Conservation (phyloP, 2,797 vertebrate species). For the Decapterus maruadsi region DNA sequence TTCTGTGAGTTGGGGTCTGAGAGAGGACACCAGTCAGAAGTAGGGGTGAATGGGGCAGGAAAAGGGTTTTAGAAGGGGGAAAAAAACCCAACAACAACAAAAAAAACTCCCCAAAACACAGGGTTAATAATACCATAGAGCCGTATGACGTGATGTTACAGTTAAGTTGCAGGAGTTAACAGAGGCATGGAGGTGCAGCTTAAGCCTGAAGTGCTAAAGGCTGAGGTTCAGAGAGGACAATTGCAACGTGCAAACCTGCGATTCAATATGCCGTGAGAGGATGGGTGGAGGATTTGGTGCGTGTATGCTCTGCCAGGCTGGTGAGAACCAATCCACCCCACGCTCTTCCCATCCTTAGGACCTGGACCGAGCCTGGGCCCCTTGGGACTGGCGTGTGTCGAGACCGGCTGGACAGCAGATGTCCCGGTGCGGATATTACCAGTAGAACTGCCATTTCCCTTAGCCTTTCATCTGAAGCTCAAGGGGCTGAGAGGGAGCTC, state of each 20-base stretch:
- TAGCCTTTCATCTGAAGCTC: constrained; percentile 78
- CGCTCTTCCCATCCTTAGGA: constrained; percentile 51
- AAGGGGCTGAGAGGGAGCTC: constrained; percentile 62
- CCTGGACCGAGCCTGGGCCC: constrained; percentile 41
- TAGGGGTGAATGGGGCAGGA: constrained; percentile 4
- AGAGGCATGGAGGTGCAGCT: constrained; percentile 6
- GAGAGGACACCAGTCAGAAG: constrained; percentile 26
- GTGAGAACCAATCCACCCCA: constrained; percentile 50
- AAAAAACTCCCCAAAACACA: constrained; percentile 11
- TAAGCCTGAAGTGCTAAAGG: constrained; percentile 3
- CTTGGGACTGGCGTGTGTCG: constrained; percentile 64
- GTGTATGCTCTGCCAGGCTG: constrained; percentile 50
- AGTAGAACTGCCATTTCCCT: constrained; percentile 79
- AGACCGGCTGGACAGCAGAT: constrained; percentile 79
- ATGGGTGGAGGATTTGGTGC: constrained; percentile 58
- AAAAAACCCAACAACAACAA: background rate
- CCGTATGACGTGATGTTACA: constrained; percentile 10
- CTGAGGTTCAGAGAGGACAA: constrained; percentile 22
- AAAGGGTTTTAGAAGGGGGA: constrained; percentile 12
- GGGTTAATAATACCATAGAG: constrained; percentile 14
- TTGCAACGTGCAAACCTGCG: constrained; percentile 44
- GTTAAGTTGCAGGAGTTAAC: constrained; percentile 2
- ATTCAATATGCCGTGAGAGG: constrained; percentile 65
- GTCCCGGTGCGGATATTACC: constrained; percentile 80
- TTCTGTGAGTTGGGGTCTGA: constrained; percentile 10